phyloP scores from a whole-genome alignment of 2,888 invertebrate species.

The Drosophila stalkeri region DNA sequence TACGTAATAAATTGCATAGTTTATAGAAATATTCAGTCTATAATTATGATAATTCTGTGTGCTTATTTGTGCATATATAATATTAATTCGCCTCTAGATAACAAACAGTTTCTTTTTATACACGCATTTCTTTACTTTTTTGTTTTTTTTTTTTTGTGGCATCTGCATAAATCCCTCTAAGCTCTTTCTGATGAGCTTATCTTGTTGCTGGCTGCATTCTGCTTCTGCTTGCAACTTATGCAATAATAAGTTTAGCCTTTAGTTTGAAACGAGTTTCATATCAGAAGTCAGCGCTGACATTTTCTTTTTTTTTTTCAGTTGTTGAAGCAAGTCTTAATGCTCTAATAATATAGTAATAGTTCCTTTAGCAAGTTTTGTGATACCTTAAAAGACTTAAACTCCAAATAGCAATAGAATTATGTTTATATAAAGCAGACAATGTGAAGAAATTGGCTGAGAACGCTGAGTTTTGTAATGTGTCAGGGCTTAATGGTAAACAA shows the following conservation, averaged over 20 bases:
- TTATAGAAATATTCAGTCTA: neutral
- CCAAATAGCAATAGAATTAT: too few relatives aligned
- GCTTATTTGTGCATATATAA: neutral
- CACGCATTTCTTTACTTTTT: neutral
- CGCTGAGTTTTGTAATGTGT: too few relatives aligned
- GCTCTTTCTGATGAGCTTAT: slow-evolving; percentile 28
- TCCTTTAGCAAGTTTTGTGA: too few relatives aligned
- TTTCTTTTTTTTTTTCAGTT: too few relatives aligned
- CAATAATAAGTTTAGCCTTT: slow-evolving; percentile 17
- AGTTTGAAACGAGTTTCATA: slow-evolving; percentile 10
- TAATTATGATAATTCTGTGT: neutral
- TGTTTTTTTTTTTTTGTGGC: neutral
- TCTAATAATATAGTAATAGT: neutral
- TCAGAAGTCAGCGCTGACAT: slow-evolving; percentile 2
- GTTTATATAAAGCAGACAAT: too few relatives aligned
- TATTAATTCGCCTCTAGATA: neutral
- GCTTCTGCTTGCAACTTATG: slow-evolving; percentile 21
- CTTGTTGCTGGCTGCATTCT: slow-evolving; percentile 11
- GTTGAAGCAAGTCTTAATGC: neutral
- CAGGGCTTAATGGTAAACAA: too few relatives aligned
- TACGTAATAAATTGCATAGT: neutral
- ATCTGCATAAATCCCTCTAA: slow-evolving; percentile 10
- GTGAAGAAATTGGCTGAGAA: too few relatives aligned
- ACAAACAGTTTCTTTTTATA: too few relatives aligned
- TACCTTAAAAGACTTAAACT: too few relatives aligned